Evolutionary conservation across 2,888 invertebrate species (phyloP), one percentile per base, ranked within the genome.

Genomic region (Beris morrisii): DNA sequence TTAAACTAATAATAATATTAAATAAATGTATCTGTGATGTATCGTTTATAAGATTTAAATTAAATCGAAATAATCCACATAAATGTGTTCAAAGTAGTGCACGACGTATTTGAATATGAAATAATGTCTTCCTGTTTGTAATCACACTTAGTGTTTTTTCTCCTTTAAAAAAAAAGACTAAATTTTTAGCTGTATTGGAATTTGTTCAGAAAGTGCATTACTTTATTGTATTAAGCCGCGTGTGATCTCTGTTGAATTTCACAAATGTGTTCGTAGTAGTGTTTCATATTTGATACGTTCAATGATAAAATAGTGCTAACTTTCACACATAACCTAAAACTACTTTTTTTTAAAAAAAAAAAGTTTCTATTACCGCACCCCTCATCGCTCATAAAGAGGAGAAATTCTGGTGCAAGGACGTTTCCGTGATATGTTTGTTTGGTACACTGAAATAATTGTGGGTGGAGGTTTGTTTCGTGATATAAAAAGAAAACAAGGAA

Each of bases 391-490:
- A 61, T 52, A 15, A n/a, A 1, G 5, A 61, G 61, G 61, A 52
- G 61, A 61, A 61, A 61, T 61, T 61, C 43, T 61, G 61, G 61
- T 61, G 61, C 61, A 61, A 61, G 61, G 61, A 61, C 58, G 46
- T 30, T 44, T 46, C 28, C 45, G 22, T 31, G 48, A 31, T 22
- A 9, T 52, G 61, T 52, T 48, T 31, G 46, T 13, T 38, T 13
- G 50, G 5, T 22, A 28, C 43, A 38, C 13, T 61, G 43, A 38
- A 52, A 13, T 61, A 38, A 12, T 22, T 43, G 61, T 61, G 61
- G 61, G 61, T 61, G 61, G 52, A 52, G 13, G 43, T 52, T 61
- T 61, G 52, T 61, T 61, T 61, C 11, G 52, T 32, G 43, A 52
- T 50, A 52, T 52, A 61, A 30, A 32, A 61, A 48, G 30, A 48